phyloP scores from a whole-genome alignment of 2,888 invertebrate species.

The Lumbricus terrestris region DNA sequence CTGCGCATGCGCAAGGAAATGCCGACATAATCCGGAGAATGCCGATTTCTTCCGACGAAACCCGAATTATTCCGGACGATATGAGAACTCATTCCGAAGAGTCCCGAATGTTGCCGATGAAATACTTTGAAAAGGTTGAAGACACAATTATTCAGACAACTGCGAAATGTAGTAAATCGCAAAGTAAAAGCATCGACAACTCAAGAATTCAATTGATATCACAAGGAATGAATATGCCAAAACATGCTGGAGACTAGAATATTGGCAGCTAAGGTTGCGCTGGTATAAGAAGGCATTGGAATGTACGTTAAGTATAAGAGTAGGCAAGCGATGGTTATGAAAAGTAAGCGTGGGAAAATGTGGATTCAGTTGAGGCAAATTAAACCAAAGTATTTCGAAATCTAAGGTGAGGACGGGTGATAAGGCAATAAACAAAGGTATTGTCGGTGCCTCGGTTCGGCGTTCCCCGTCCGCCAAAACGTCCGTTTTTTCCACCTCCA shows the following conservation, averaged over 20 bases:
- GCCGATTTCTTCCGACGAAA: not conserved
- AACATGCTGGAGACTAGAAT: not conserved
- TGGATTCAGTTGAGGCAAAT: not conserved
- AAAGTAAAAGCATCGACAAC: not conserved
- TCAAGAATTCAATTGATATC: not conserved
- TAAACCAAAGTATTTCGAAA: not conserved
- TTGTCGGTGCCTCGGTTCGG: too few species aligned
- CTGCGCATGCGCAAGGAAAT: not conserved
- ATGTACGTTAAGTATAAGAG: too few species aligned
- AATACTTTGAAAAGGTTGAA: not conserved
- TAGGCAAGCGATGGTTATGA: too few species aligned
- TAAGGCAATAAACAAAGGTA: not conserved
- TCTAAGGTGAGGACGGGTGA: not conserved
- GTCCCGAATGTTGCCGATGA: not conserved
- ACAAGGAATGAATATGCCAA: not conserved
- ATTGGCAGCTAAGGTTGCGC: too few species aligned
- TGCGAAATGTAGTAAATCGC: not conserved
- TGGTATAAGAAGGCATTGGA: too few species aligned
- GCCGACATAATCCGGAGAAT: not conserved
- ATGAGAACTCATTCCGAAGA: not conserved
- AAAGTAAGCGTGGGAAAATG: too few species aligned
- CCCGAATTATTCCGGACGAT: not conserved
- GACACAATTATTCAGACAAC: not conserved
- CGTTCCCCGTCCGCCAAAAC: too few species aligned
- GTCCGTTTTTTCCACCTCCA: too few species aligned